Evolutionary conservation across 2,797 vertebrate species (phyloP), one percentile per base, ranked within the genome.

Genomic region (Ctenopoma multispine): DNA sequence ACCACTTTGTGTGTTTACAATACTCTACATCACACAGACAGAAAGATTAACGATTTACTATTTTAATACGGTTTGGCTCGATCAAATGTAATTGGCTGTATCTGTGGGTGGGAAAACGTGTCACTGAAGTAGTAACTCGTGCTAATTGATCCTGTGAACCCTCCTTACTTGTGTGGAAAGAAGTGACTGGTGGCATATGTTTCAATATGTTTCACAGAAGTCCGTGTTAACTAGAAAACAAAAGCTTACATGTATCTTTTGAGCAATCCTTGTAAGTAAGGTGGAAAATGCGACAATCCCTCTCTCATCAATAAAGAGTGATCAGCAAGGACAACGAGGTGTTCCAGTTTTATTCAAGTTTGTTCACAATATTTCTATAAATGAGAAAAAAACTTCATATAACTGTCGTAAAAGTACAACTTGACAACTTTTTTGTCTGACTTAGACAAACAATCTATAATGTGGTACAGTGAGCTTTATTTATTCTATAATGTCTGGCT

Each of bases 1-100:
- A 27, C 40, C 27, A 5, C 15, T 24, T 68, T 69, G 21, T 57
- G 58, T 56, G 31, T 76, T 79, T 64, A 24, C 44, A 76, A 44
- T 10, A 21, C 20, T 54, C 47, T 56, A 1, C 53, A 56, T 5
- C 21, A 41, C 54, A 51, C 44, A 72, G 63, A 77, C 15, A 0
- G 43, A 47, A 34, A 61, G 54, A 72, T 70, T 31, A 74, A 82
- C 34, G 63, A 62, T 77, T 79, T 57, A 60, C 69, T 69, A 62
- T 50, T 83, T 58, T 11, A 53, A 78, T 75, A 47, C 29, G 4
- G 27, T 57, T 48, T 17, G 55, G 64, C 64, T 54, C 34, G 1
- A 75, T 54, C 31, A 11, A 79, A 74, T 48, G 7, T 12, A 48
- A 23, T 63, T 58, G 69, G 21, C 57, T 7, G 72, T 21, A 24